phyloP scores from a whole-genome alignment of 2,888 invertebrate genomes.

The Oxytorus armatus region DNA sequence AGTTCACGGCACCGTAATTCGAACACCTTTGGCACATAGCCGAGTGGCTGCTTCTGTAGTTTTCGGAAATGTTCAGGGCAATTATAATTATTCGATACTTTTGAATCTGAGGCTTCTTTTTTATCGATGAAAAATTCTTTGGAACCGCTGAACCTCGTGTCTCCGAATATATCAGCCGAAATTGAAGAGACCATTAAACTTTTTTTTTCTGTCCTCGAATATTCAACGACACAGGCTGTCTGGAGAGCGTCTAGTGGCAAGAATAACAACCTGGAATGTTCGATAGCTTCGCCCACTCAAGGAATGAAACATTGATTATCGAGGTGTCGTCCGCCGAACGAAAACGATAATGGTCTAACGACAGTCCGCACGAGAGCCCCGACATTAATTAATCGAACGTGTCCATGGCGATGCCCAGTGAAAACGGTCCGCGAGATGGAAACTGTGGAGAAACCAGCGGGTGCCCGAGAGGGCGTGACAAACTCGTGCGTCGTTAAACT shows the following conservation, averaged over 20 bases:
- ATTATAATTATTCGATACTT: too few species aligned
- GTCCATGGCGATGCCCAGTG: conserved; percentile 10
- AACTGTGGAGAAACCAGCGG: conserved; percentile 16
- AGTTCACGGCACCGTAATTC: conserved; percentile 20
- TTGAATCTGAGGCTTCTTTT: too few species aligned
- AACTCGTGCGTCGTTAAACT: conserved; percentile 74
- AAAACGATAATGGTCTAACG: conserved; percentile 48
- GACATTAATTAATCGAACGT: conserved; percentile 49
- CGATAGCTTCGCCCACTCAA: too few species aligned
- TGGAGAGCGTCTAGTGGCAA: too few species aligned
- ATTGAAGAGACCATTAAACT: conserved; percentile 1
- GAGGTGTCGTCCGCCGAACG: conserved; percentile 4
- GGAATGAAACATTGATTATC: too few species aligned
- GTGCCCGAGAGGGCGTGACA: conserved; percentile 1
- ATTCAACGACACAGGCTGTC: too few species aligned
- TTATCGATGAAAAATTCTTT: too few species aligned
- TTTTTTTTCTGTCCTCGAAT: conserved; percentile 10
- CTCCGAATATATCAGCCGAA: background rate
- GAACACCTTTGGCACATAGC: conserved; percentile 13
- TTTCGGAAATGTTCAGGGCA: too few species aligned
- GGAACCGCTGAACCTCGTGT: too few species aligned
- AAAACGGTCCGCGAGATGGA: conserved; percentile 9
- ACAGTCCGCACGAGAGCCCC: conserved; percentile 4
- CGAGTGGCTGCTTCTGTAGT: background rate
- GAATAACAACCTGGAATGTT: too few species aligned